Base-by-base conservation (phyloP, 2,888 invertebrate genomes). In the Hartigia nigra region DNA sequence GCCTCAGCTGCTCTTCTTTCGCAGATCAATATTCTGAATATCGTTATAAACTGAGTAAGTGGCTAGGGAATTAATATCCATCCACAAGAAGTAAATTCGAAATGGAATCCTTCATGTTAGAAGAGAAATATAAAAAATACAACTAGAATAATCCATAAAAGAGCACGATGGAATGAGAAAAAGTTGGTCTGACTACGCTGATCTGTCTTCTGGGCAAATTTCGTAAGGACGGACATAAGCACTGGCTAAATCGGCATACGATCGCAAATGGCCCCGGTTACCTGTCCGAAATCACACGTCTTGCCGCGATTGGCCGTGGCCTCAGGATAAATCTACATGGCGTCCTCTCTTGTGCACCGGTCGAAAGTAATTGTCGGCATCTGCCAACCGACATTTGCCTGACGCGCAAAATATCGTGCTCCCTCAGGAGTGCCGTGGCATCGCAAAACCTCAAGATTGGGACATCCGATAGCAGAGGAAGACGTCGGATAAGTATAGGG, bases 401-500 rank as follows among this genome's bases (percentile, higher is more conserved):
- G 82, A 83, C 84, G 81, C 81, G 81, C 83, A 81, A 80, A 76
- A 82, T 82, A 79, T 77, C 81, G 79, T 39, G 39, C 76, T 76
- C 76, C 78, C 78, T 34, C 72, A 69, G 76, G 78, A 78, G 34
- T 32, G 74, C 36, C 69, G 75, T 74, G 74, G 55, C 78, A 77
- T 77, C 79, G 81, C 78, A 79, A 81, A 84, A 86, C 85, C 79
- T 82, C 81, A 80, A 86, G 88, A 88, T 87, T 82, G 82, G 84
- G 78, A 81, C 83, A 84, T 83, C 80, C 81, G 88, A 88, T 88
- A 87, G 82, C 77, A 77, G 81, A 39, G 80, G 82, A 85, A 84
- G 86, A 85, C 84, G 86, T 85, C 82, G 81, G 84, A 82, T 87
- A 87, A 88, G 84, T 87, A 87, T 85, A 87, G 86, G 83, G 86